Evolutionary conservation across 2,797 vertebrate genomes (phyloP), one percentile per base, ranked within the genome.

Genomic region (Hirundo rustica): DNA sequence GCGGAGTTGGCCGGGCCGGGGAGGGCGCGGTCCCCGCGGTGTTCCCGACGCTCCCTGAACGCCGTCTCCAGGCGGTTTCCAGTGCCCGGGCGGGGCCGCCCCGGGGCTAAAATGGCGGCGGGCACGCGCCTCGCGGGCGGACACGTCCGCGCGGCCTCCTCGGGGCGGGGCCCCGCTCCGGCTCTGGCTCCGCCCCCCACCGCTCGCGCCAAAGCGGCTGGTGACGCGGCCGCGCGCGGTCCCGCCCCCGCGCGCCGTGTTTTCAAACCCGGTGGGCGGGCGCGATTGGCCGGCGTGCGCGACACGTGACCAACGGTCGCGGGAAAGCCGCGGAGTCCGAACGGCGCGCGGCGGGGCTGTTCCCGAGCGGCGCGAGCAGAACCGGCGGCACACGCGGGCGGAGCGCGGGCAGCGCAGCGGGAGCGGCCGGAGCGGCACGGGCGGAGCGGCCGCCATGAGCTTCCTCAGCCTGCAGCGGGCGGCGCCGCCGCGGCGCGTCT

Each of bases 301-400:
- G n/a, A 74, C 98, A 98, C 91, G 97, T 99, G 99, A 98, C 95
- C 98, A 99, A 99, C 99, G 99, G 99, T 99, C 98, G 99, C 99
- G 99, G 98, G 98, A 99, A 97, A 99, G 98, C 98, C 95, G 97
- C 97, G 95, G 92, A 98, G 96, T 97, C 96, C 67, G 97, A 97
- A 98, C 96, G 23, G 92, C 91, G 94, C 22, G 82, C 72, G 70
- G 45, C 2, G 85, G 61, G 12, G 20, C n/a, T 9, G 84, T n/a
- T 61, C 30, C 5, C 6, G 61, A 70, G 92, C 93, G 42, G 95
- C 73, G 91, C 94, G 55, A 94, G 87, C 93, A 5, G 62, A 57
- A 47, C 62, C 62, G 76, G 76, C 18, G 44, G 42, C 42, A 62
- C 76, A 65, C 76, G 76, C 62, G 76, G 27, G 7, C 17, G n/a